Evolutionary conservation across 2,797 vertebrate species (phyloP), one percentile per base, ranked within the genome.

Genomic region (Thamnophis elegans): DNA sequence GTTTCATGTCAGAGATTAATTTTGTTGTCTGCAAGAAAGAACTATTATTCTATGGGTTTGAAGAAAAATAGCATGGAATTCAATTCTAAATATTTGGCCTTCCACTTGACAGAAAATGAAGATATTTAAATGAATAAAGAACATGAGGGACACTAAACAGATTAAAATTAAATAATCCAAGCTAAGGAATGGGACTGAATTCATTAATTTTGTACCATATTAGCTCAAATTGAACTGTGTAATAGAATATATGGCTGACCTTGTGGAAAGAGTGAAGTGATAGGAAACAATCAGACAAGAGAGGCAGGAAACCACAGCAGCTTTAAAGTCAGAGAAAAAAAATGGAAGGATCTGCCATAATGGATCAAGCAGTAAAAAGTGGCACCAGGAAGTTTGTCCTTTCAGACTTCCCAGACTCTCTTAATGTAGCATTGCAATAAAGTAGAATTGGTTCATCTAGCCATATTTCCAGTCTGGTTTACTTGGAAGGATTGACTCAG

Each of bases 91-190:
- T 53, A 65, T 28, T 26, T 28, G 82, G 3, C 91, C 62, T 5
- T 65, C 62, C 1, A 1, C 62, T n/a, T 65, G 62, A 68, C 5
- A 68, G n/a, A 68, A 32, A 68, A 6, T 68, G 26, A 62, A 32
- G 13, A 32, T 32, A 68, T 68, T 68, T 32, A 68, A 68, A 68
- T 68, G 62, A 65, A 65, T 65, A 65, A n/a, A 25, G 85, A 92
- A 82, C 89, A 94, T 92, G 54, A 65, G 0, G 14, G 73, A 90
- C 90, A 91, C 68, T 82, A 93, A 95, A 94, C 90, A 94, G 86
- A 78, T 59, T 62, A 92, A 95, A 94, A 91, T 68, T 58, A 1
- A 73, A n/a, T 89, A 58, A 20, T 32, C 55, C 42, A 51, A 94
- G 36, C 87, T 62, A 51, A 91, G 91, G 92, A 95, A 91, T 91